Percentiles rank a stretch among this genome's conserved stretches.
These are phyloP conservation scores for Amphiprion ocellaris DNA, from an alignment of 2,113 vertebrate genomes.

Conservation along the genomic window DNA sequence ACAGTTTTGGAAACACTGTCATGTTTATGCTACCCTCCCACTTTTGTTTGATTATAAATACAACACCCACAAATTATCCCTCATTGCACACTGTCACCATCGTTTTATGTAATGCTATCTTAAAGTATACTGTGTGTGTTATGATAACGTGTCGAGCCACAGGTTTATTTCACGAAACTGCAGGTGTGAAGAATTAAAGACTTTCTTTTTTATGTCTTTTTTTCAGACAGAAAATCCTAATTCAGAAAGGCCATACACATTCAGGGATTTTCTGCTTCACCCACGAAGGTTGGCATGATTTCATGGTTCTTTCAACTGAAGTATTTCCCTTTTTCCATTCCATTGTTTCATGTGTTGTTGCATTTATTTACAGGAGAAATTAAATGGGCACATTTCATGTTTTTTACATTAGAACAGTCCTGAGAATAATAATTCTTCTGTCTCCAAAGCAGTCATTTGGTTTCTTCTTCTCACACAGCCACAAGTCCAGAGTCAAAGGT, in stretches of 20 bases:
- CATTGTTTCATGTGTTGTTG: slow-evolving; percentile 31
- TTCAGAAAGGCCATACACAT: slow-evolving; percentile 95
- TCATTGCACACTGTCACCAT: slow-evolving; percentile 20
- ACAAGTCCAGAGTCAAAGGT: slow-evolving; percentile 97
- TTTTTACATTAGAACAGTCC: neutral
- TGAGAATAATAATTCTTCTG: neutral
- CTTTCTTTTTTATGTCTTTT: slow-evolving; percentile 37
- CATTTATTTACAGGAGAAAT: slow-evolving; percentile 13
- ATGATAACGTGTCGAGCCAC: neutral
- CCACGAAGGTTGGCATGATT: slow-evolving; percentile 91
- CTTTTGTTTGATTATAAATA: slow-evolving; percentile 73
- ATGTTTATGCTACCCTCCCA: slow-evolving; percentile 65
- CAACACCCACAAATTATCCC: slow-evolving; percentile 44
- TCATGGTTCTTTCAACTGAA: slow-evolving; percentile 40
- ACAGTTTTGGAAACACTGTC: slow-evolving; percentile 72
- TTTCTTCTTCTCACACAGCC: slow-evolving; percentile 80
- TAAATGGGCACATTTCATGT: neutral
- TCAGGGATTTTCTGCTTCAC: slow-evolving; percentile 98
- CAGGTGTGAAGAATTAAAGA: slow-evolving; percentile 20
- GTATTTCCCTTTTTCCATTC: slow-evolving; percentile 39
- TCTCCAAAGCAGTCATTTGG: neutral
- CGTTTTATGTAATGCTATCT: slow-evolving; percentile 34
- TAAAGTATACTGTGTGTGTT: slow-evolving; percentile 24
- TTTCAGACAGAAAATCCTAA: slow-evolving; percentile 96
- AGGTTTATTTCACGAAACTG: slow-evolving; percentile 12